Conservation (phyloP, 2,113 vertebrate genomes). For the Cranoglanis bouderius region DNA sequence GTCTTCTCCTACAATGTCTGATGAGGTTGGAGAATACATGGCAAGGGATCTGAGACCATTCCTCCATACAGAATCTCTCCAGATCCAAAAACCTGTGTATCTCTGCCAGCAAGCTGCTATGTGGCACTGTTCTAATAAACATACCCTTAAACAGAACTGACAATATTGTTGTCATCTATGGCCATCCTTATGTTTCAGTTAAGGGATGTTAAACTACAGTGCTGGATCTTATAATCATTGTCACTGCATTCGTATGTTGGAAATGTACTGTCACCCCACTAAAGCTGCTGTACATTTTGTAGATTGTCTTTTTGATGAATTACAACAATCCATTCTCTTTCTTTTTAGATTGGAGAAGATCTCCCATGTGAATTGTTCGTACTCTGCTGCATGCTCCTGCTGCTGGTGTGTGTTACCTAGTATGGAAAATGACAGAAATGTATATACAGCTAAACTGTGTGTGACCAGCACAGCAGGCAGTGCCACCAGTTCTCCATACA, state of each 20-base stretch:
- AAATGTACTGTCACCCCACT: neutral
- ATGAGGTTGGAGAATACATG: no score
- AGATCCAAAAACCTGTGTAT: neutral
- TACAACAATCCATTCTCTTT: neutral
- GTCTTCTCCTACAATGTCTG: no score
- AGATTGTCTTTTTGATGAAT: neutral
- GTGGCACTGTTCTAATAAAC: neutral
- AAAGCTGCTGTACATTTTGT: neutral
- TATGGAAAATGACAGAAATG: slow-evolving; percentile 52
- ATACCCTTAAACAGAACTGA: neutral
- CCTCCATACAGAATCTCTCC: no score
- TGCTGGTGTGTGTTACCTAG: slow-evolving; percentile 70
- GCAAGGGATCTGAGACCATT: no score
- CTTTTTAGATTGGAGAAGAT: slow-evolving; percentile 27
- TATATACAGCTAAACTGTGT: slow-evolving; percentile 65
- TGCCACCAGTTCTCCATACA: slow-evolving; percentile 53
- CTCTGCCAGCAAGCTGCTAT: neutral
- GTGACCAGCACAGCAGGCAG: slow-evolving; percentile 63
- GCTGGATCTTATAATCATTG: neutral
- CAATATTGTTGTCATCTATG: neutral
- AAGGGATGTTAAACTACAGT: neutral
- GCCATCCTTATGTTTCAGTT: neutral
- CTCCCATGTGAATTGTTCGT: slow-evolving; percentile 57
- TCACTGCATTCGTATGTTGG: neutral
- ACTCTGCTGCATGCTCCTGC: slow-evolving; percentile 54